phyloP scores from a whole-genome alignment of 1,140 invertebrate species.

The Diabrotica virgifera region DNA sequence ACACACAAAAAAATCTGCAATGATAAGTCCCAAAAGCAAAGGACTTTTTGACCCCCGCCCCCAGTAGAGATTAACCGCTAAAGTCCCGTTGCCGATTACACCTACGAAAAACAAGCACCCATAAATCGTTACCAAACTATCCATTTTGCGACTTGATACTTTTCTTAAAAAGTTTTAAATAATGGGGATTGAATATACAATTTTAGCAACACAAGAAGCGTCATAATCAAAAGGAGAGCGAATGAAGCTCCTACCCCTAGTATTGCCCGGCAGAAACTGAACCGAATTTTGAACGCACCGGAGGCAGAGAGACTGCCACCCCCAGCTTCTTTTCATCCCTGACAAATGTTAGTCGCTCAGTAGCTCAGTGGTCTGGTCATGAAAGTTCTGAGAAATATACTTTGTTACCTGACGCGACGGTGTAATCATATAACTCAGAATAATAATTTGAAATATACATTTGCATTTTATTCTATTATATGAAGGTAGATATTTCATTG shows the following conservation, averaged over 20 bases:
- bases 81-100: constrained; percentile 13
- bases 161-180: not conserved
- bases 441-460: no score
- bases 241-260: constrained; percentile 2
- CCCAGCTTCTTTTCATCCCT: constrained; percentile 20
- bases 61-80: constrained; percentile 15
- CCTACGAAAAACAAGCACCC: constrained; percentile 17
- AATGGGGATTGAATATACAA: not conserved
- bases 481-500: no score
- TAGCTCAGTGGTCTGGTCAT: constrained; percentile 5
- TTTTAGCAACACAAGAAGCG: not conserved
- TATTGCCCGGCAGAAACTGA: constrained; percentile 11
- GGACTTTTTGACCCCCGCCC: constrained; percentile 17
- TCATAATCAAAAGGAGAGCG: not conserved
- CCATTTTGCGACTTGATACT: constrained; percentile 4
- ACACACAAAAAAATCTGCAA: constrained; percentile 16
- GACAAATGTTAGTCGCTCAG: constrained; percentile 20
- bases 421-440: no score
- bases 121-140: constrained; percentile 12
- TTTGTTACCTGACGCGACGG: constrained; percentile 6
- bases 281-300: constrained; percentile 3
- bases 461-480: no score
- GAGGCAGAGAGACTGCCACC: constrained; percentile 19
- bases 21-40: constrained; percentile 13
- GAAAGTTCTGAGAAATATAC: constrained; percentile 11